These are phyloP conservation scores for Ectemnius continuus DNA, from an alignment of 2,888 invertebrate species.

Conservation along the genomic window DNA sequence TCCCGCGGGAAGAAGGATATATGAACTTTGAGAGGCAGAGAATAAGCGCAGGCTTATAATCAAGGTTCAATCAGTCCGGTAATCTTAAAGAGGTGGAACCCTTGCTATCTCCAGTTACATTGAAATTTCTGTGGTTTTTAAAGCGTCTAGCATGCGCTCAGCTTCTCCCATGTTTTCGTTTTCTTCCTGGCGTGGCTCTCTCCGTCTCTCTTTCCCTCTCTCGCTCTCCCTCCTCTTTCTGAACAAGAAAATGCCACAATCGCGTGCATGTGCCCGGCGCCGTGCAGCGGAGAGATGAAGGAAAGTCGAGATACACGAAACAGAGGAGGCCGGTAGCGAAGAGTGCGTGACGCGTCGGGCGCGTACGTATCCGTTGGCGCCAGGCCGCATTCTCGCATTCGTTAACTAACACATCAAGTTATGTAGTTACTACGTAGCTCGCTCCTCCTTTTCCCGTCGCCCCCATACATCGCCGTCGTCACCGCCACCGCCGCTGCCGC, in stretches of 20 bases:
- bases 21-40: no score
- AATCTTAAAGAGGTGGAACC: no score
- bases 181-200: constrained; percentile 27
- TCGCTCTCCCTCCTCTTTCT: constrained; percentile 41
- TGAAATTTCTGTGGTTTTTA: constrained; percentile 44
- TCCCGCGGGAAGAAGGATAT: no score
- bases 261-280: constrained; percentile 57
- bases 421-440: constrained; percentile 43
- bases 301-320: constrained; percentile 42
- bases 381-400: constrained; percentile 77
- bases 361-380: constrained; percentile 70
- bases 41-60: no score
- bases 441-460: constrained; percentile 46
- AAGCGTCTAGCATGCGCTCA: constrained; percentile 5
- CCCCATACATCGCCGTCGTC: not conserved
- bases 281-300: constrained; percentile 52
- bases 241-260: constrained; percentile 56
- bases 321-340: constrained; percentile 41
- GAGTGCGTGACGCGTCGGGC: constrained; percentile 52
- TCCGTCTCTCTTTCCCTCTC: constrained; percentile 32
- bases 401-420: constrained; percentile 65
- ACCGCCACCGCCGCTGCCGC: constrained; percentile 17
- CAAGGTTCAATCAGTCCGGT: no score
- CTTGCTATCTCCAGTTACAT: constrained; percentile 21
- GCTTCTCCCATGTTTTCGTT: no score